Base-by-base conservation (phyloP, 2,797 vertebrate genomes). In the Ctenopoma multispine region DNA sequence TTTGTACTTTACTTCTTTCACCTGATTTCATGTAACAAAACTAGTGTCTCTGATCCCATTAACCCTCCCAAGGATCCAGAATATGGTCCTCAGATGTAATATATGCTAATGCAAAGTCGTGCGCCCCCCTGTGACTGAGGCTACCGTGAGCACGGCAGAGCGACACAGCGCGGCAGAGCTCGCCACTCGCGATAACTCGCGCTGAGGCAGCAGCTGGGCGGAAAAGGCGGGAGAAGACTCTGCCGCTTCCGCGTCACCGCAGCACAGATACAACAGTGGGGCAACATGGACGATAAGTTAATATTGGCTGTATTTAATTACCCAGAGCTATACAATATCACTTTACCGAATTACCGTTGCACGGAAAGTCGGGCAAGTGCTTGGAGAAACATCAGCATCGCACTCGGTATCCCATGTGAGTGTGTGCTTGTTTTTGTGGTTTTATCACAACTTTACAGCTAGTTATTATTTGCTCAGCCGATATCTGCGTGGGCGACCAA, bases 281-380 rank as follows among this genome's bases (percentile, higher is more conserved):
- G 77, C 82, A 92, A 93, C 80, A 93, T 93, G 92, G 91, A 92
- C 86, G 92, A 93, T 77, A 93, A 92, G 85, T 91, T 93, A 74
- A 92, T 94, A 83, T 86, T 89, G 75, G 63, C 87, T 23, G 92
- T 94, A 13, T 92, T 82, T 86, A 87, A 89, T 69, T 89, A 80
- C 61, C 92, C 92, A 2, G 89, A 93, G 83, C 90, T 94, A 0
- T 93, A 93, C 58, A 91, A 94, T 67, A 86, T 84, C 44, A 91
- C 92, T 72, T 77, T 92, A 21, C 81, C 89, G 18, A 90, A 89
- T 51, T 93, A 93, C 73, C 91, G 93, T 41, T 92, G 90, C 55
- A 88, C 88, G 1, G 92, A 93, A 80, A 93, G 87, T 69, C 87
- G 92, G 7, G 71, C 81, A 6, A 86, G 61, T 14, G 92, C 92